These are phyloP conservation scores for Lerema accius DNA, from an alignment of 1,140 invertebrate genomes.

Conservation along the genomic window DNA sequence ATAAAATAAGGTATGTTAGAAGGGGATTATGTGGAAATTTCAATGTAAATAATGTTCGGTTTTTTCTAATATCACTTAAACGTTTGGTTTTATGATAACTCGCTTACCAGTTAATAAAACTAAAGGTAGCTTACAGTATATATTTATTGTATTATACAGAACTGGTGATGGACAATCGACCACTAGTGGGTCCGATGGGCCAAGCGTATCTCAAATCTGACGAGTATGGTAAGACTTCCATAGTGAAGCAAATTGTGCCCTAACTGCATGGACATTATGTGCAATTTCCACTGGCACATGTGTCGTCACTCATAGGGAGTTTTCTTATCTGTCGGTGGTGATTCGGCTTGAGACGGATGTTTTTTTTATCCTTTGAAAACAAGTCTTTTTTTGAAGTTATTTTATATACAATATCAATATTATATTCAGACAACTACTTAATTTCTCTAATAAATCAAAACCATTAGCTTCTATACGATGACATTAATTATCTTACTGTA, in stretches of 20 bases:
- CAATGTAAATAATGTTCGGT: too few species aligned
- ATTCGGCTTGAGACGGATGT: slow-evolving; percentile 4
- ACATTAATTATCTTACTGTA: too few species aligned
- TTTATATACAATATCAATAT: too few species aligned
- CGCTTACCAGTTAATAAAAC: slow-evolving; percentile 20
- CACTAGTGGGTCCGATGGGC: slow-evolving; percentile 87
- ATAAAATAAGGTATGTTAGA: too few species aligned
- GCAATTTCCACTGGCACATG: slow-evolving; percentile 62
- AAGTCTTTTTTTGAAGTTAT: too few species aligned
- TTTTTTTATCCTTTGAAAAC: background rate
- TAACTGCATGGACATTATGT: slow-evolving; percentile 74
- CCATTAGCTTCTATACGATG: too few species aligned
- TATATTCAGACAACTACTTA: too few species aligned
- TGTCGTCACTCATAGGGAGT: slow-evolving; percentile 45
- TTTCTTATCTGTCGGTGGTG: background rate
- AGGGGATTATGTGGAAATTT: too few species aligned
- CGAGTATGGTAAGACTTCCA: slow-evolving; percentile 88
- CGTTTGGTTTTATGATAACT: too few species aligned
- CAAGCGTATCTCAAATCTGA: slow-evolving; percentile 91
- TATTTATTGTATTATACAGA: slow-evolving; percentile 68
- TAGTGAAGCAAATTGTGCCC: slow-evolving; percentile 64
- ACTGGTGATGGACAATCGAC: slow-evolving; percentile 82
- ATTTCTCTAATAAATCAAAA: too few species aligned
- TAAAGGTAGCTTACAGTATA: too few species aligned
- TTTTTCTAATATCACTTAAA: too few species aligned